These are phyloP conservation scores for Chamaea fasciata DNA, from an alignment of 2,113 vertebrate genomes.

Conservation along the genomic window DNA sequence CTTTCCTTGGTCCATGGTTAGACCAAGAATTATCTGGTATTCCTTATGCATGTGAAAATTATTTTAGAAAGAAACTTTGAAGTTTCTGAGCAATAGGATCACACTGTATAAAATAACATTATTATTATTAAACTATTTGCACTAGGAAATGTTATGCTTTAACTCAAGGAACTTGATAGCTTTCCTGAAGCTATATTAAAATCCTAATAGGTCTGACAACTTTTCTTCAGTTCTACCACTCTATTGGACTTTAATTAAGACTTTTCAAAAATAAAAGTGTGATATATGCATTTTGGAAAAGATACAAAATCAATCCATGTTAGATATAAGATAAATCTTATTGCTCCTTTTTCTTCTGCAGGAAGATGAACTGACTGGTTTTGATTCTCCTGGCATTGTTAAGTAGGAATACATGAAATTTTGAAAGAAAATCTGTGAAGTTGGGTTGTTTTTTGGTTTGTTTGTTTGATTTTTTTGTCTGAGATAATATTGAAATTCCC, in stretches of 20 bases:
- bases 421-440: not conserved
- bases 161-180: not conserved
- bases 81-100: not conserved
- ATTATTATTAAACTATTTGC: not conserved
- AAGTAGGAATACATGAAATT: not conserved
- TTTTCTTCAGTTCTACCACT: not conserved
- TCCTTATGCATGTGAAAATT: not conserved
- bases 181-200: not conserved
- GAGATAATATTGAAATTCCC: not conserved
- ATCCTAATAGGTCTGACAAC: not conserved
- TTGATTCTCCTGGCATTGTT: not conserved
- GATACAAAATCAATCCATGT: not conserved
- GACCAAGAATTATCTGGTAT: not conserved
- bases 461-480: not conserved
- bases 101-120: not conserved
- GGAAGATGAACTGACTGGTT: not conserved
- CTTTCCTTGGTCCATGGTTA: not conserved
- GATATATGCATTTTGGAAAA: not conserved
- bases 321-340: not conserved
- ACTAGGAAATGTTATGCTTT: not conserved
- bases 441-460: rapidly evolving
- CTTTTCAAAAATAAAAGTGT: not conserved
- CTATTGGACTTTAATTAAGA: not conserved
- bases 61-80: not conserved
- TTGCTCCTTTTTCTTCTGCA: not conserved